phyloP scores from a whole-genome alignment of 2,113 vertebrate genomes.

The Conger conger region DNA sequence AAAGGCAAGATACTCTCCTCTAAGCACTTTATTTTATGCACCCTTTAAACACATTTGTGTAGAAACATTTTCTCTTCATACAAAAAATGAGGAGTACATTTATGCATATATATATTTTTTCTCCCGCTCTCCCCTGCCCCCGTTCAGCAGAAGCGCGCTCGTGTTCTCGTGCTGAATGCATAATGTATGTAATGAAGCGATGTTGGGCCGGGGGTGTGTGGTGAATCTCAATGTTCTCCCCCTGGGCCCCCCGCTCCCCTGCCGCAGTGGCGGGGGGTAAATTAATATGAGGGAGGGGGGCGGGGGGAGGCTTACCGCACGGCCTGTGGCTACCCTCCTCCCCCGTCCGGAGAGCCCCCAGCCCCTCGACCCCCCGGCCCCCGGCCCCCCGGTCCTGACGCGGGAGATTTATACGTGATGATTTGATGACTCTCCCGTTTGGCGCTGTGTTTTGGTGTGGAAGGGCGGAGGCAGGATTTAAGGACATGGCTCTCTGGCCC shows the following conservation, averaged over 20 bases:
- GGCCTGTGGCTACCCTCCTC: conserved; percentile 33
- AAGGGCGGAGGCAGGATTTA: conserved; percentile 14
- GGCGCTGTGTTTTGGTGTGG: conserved; percentile 26
- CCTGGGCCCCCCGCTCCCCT: conserved; percentile 65
- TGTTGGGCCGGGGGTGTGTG: conserved; percentile 67
- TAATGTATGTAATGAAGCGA: conserved; percentile 80
- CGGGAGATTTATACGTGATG: conserved; percentile 48
- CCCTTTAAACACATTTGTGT: conserved; percentile 52
- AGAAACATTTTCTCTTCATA: conserved; percentile 13
- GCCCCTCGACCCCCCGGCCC: conserved; percentile 33
- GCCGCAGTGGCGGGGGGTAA: conserved; percentile 73
- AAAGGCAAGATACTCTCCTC: not conserved
- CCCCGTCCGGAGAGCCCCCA: conserved; percentile 44
- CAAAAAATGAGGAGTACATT: not conserved
- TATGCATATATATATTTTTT: conserved; percentile 4
- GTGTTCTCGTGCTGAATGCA: conserved; percentile 71
- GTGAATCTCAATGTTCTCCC: conserved; percentile 71
- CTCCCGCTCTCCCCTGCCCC: conserved; percentile 53
- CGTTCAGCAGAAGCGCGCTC: conserved; percentile 51
- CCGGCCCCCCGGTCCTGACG: conserved; percentile 51
- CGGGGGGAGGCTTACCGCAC: conserved; percentile 56
- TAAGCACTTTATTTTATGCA: not conserved
- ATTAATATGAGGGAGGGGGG: conserved; percentile 65
- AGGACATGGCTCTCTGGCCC: conserved; percentile 28
- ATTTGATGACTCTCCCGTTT: conserved; percentile 46